phyloP scores from a whole-genome alignment of 1,140 invertebrate genomes.

The Formica selysi region DNA sequence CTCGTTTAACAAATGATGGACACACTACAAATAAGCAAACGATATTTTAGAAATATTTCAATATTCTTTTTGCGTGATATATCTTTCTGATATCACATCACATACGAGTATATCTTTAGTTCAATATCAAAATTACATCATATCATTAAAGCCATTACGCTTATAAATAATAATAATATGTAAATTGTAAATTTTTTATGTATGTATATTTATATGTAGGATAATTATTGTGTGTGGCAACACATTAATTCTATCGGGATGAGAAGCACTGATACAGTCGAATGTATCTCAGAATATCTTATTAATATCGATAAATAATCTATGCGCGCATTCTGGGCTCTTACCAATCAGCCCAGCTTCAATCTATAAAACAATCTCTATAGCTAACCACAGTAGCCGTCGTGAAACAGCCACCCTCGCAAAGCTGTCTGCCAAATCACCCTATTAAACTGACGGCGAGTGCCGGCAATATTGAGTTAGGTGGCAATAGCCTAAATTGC shows the following conservation, averaged over 20 bases:
- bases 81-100: background rate
- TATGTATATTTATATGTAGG: background rate
- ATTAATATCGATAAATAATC: constrained; percentile 78
- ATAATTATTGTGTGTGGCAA: constrained; percentile 5
- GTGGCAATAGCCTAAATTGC: constrained; percentile 79
- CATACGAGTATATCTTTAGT: background rate
- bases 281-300: constrained; percentile 16
- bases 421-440: constrained; percentile 66
- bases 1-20: background rate
- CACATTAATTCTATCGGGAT: background rate
- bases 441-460: constrained; percentile 79
- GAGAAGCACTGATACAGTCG: background rate
- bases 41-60: constrained; percentile 14
- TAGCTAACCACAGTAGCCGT: background rate
- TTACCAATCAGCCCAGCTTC: constrained; percentile 74
- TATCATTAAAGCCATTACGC: background rate
- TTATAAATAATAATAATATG: background rate
- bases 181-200: no score
- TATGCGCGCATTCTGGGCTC: constrained; percentile 69
- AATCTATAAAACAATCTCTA: constrained; percentile 44
- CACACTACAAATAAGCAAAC: background rate
- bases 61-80: background rate
- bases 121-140: background rate
- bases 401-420: constrained; percentile 67
- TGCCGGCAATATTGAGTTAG: constrained; percentile 81